Conservation (phyloP, 2,797 vertebrate species). For the Setipinna tenuifilis region DNA sequence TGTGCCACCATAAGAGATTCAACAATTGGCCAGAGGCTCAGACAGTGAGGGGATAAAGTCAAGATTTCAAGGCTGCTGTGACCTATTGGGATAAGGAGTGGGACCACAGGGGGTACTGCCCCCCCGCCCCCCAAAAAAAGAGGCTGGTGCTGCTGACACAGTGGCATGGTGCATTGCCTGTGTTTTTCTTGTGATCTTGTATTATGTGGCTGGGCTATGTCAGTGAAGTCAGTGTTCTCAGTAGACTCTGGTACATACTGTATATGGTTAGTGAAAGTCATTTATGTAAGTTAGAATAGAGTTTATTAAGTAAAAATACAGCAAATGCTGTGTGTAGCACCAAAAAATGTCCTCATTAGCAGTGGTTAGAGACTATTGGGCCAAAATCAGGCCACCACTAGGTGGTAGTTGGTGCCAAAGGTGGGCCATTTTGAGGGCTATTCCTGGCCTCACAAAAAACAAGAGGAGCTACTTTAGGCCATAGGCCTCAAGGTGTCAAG, state of each 20-base stretch:
- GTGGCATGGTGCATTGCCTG: neutral
- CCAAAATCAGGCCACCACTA: too few relatives aligned
- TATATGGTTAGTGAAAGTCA: neutral
- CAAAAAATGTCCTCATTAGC: too few relatives aligned
- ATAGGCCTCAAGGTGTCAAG: too few relatives aligned
- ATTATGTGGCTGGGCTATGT: neutral
- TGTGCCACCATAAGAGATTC: neutral
- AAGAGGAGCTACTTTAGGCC: too few relatives aligned
- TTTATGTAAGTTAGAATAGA: too few relatives aligned
- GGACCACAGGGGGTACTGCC: neutral
- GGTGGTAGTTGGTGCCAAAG: too few relatives aligned
- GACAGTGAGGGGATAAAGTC: neutral
- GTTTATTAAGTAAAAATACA: too few relatives aligned
- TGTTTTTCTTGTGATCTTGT: neutral
- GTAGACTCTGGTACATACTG: neutral
- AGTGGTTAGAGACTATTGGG: too few relatives aligned
- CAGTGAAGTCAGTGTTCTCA: neutral
- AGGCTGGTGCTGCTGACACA: neutral
- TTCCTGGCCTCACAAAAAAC: too few relatives aligned
- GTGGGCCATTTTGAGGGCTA: too few relatives aligned
- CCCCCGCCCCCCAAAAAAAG: neutral
- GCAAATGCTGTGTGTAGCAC: too few relatives aligned
- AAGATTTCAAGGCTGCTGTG: neutral
- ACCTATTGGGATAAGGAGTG: neutral
- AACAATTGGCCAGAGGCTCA: neutral